Evolutionary conservation across 2,888 invertebrate species (phyloP).

Genomic region (Cylindroiulus punctatus): DNA sequence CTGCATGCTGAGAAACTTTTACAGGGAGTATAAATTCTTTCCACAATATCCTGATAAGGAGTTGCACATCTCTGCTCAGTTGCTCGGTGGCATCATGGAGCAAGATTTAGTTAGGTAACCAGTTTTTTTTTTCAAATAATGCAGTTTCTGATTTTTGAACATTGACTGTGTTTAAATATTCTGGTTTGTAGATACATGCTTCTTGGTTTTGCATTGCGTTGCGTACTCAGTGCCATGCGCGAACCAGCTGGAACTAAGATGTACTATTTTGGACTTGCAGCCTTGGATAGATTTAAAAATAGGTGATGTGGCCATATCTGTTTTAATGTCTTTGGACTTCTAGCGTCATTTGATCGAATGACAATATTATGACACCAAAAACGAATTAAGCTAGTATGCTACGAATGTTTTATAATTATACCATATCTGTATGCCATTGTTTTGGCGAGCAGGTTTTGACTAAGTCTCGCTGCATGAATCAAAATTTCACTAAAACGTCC

Average conservation of each 20-base stretch:
- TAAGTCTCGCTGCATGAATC: too few relatives aligned
- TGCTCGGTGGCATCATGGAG: conserved; percentile 98
- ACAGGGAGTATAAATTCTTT: conserved; percentile 98
- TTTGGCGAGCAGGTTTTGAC: too few relatives aligned
- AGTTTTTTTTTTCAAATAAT: background rate
- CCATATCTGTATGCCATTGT: too few relatives aligned
- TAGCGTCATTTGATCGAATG: too few relatives aligned
- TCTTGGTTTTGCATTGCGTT: conserved; percentile 87
- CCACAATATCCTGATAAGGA: conserved; percentile 99
- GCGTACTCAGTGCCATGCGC: conserved; percentile 91
- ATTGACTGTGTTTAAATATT: background rate
- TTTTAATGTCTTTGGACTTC: too few relatives aligned
- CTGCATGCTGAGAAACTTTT: conserved; percentile 96
- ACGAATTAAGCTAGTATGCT: too few relatives aligned
- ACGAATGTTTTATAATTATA: too few relatives aligned
- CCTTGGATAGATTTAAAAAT: conserved; percentile 89
- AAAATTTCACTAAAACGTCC: too few relatives aligned
- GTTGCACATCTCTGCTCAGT: conserved; percentile 93
- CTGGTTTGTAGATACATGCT: conserved; percentile 66
- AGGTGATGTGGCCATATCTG: conserved; percentile 61
- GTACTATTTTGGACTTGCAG: conserved; percentile 97
- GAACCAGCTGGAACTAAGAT: conserved; percentile 94
- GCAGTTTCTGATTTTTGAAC: background rate
- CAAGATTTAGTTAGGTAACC: conserved; percentile 84
- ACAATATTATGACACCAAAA: too few relatives aligned